Percentiles rank a stretch among this genome's conserved stretches.
These are phyloP conservation scores for Apistogramma diplotaenia DNA, from an alignment of 2,113 vertebrate genomes.

Conservation along the genomic window DNA sequence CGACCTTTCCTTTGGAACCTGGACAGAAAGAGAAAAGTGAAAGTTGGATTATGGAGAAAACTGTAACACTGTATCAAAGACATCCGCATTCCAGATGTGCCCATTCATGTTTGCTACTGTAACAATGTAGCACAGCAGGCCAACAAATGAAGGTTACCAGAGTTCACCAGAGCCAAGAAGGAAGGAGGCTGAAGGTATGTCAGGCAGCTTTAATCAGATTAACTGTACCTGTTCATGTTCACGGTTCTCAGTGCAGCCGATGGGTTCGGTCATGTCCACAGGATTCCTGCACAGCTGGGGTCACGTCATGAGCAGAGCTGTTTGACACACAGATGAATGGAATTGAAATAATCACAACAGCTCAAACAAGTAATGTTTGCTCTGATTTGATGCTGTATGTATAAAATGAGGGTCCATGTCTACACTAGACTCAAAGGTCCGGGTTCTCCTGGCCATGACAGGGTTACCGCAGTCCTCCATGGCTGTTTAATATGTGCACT, in stretches of 20 bases:
- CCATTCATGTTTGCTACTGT: neutral
- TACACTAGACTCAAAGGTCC: too few relatives aligned
- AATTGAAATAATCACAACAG: neutral
- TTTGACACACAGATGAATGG: neutral
- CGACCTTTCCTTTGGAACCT: neutral
- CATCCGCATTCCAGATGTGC: neutral
- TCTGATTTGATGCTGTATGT: too few relatives aligned
- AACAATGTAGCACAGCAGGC: neutral
- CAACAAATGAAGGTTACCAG: neutral
- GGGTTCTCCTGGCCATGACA: too few relatives aligned
- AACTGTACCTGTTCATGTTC: neutral
- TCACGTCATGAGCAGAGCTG: neutral
- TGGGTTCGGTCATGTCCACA: neutral
- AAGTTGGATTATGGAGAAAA: neutral
- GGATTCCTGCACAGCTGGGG: neutral
- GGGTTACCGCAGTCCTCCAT: too few relatives aligned
- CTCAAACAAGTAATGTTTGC: too few relatives aligned
- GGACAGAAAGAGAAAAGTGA: neutral
- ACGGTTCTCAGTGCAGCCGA: neutral
- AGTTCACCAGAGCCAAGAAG: neutral
- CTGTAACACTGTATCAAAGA: too few relatives aligned
- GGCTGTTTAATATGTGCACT: too few relatives aligned
- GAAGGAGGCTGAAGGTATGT: neutral
- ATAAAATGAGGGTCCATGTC: too few relatives aligned
- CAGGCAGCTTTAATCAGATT: neutral